A percentile compares a stretch with the other conserved stretches of the same genome.
These are phyloP conservation scores for Actenoides hombroni DNA, from an alignment of 2,113 vertebrate genomes.

Conservation along the genomic window DNA sequence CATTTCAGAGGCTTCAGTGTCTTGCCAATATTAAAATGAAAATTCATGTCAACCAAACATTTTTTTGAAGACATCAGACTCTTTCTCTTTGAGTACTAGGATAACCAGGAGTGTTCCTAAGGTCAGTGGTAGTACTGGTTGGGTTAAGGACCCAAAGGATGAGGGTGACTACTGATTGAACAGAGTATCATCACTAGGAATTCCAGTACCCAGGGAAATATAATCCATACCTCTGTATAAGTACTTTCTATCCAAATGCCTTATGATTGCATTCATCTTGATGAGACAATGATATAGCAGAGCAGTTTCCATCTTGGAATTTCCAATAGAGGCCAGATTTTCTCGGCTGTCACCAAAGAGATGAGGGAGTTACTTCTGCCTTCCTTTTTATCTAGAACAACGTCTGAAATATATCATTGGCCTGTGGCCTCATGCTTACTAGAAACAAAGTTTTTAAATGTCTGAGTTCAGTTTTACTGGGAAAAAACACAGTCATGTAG, in stretches of 20 bases:
- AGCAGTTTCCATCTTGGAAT: background rate
- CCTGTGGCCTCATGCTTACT: background rate
- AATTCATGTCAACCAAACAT: background rate
- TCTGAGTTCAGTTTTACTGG: background rate
- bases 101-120: background rate
- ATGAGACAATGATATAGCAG: background rate
- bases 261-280: background rate
- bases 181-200: fast-evolving
- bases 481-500: background rate
- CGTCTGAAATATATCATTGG: background rate
- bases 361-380: background rate
- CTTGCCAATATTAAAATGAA: background rate
- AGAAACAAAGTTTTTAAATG: background rate
- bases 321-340: background rate
- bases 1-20: background rate
- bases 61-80: background rate
- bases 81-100: background rate
- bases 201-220: background rate
- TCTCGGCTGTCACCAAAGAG: background rate
- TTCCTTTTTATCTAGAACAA: background rate
- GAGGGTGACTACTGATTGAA: background rate
- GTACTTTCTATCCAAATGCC: background rate
- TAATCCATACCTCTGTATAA: background rate
- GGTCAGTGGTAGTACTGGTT: background rate
- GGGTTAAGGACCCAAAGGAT: background rate